These are phyloP conservation scores for Dendroctonus valens DNA, from an alignment of 1,140 invertebrate genomes.

Conservation along the genomic window DNA sequence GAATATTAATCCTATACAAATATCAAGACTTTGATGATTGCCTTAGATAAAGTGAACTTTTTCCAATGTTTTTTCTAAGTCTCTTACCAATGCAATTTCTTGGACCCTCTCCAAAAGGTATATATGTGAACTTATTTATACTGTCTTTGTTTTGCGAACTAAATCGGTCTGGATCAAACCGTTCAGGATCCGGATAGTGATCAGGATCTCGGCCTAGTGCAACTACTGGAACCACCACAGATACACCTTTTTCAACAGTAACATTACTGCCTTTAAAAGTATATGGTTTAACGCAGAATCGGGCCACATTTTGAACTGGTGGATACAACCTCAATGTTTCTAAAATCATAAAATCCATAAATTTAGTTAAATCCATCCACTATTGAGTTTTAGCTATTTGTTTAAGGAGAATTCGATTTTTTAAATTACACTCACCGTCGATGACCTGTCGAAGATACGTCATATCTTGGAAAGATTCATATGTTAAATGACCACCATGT, in stretches of 20 bases:
- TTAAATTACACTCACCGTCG: slow-evolving; percentile 43
- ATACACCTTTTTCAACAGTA: slow-evolving; percentile 49
- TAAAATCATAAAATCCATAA: slow-evolving; percentile 15
- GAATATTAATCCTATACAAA: no score
- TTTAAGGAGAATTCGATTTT: neutral
- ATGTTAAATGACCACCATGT: slow-evolving; percentile 55
- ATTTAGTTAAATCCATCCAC: neutral
- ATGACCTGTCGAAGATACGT: slow-evolving; percentile 58
- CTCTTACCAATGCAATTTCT: slow-evolving; percentile 55
- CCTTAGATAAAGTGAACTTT: no score
- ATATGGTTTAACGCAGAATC: slow-evolving; percentile 51
- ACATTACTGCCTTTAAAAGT: slow-evolving; percentile 48
- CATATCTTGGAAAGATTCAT: slow-evolving; percentile 59
- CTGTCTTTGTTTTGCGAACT: slow-evolving; percentile 43
- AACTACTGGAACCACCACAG: slow-evolving; percentile 50
- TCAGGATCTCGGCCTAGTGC: slow-evolving; percentile 49
- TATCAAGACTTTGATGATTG: no score
- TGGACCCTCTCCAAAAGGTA: slow-evolving; percentile 58
- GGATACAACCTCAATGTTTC: slow-evolving; percentile 64
- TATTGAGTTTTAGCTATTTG: neutral
- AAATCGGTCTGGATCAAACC: slow-evolving; percentile 54
- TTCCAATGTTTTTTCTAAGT: no score
- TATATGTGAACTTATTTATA: slow-evolving; percentile 47
- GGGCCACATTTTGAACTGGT: slow-evolving; percentile 57
- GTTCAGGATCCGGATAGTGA: slow-evolving; percentile 57